Conservation (phyloP, 2,888 invertebrate species). For the Leptinotarsa rubiginosa region DNA sequence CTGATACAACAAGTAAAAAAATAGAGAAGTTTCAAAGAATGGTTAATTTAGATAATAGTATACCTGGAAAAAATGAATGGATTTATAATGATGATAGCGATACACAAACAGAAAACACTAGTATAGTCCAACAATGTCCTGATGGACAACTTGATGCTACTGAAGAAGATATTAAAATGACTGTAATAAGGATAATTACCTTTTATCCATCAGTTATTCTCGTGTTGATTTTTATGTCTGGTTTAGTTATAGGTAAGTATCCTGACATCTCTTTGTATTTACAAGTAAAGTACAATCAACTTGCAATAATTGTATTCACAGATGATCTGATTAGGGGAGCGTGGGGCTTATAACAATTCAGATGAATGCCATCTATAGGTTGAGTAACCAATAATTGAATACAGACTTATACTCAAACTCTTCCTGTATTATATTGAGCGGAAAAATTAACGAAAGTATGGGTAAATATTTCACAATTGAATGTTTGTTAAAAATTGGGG, state of each 20-base stretch:
- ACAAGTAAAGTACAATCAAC: no score
- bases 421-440: no score
- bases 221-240: constrained; percentile 39
- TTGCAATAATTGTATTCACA: no score
- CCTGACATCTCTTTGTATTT: not conserved
- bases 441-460: no score
- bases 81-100: constrained; percentile 61
- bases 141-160: constrained; percentile 2
- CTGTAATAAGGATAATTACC: constrained; percentile 41
- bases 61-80: constrained; percentile 56
- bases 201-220: constrained; percentile 40
- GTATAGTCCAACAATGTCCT: constrained; percentile 34
- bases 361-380: no score
- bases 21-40: constrained; percentile 66
- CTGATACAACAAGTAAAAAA: constrained; percentile 26
- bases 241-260: constrained; percentile 46
- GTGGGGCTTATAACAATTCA: no score
- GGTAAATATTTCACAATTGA: no score
- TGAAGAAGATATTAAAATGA: constrained; percentile 17
- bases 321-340: no score
- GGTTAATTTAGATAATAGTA: constrained; percentile 56
- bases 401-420: no score
- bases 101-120: constrained; percentile 38
- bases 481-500: no score
- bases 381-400: no score